phyloP scores from a whole-genome alignment of 1,140 invertebrate genomes.

The Leptinotarsa texana region DNA sequence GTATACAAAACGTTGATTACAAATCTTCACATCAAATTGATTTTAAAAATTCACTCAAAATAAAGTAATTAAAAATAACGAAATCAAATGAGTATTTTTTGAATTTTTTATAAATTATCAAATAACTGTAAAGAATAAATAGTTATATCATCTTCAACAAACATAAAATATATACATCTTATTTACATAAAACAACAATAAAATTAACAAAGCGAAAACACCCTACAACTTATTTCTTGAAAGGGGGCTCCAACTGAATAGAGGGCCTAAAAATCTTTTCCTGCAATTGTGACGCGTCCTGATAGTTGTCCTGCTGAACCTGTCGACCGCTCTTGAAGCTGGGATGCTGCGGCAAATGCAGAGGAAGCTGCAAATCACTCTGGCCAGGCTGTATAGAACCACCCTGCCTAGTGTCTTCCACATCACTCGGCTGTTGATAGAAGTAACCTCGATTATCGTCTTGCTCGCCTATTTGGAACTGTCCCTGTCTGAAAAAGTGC shows the following conservation, averaged over 20 bases:
- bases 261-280: conserved; percentile 39
- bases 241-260: conserved; percentile 41
- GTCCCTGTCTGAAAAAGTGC: conserved; percentile 20
- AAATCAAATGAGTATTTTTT: no score
- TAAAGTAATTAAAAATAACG: no score
- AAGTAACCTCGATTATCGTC: conserved; percentile 13
- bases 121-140: neutral
- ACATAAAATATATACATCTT: neutral
- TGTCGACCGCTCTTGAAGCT: conserved; percentile 25
- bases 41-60: no score
- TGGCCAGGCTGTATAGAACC: conserved; percentile 44
- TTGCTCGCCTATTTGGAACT: conserved; percentile 25
- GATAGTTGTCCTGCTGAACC: conserved; percentile 20
- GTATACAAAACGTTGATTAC: no score
- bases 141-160: neutral
- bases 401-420: neutral
- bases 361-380: conserved; percentile 45
- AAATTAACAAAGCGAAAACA: conserved; percentile 4
- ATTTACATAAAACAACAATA: conserved; percentile 10
- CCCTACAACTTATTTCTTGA: conserved; percentile 27
- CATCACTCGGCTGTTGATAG: conserved; percentile 12
- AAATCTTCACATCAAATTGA: no score
- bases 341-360: conserved; percentile 45
- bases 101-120: no score
- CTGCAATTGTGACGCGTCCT: conserved; percentile 20